Percentiles rank a stretch among this genome's conserved stretches.
phyloP scores from a whole-genome alignment of 2,888 invertebrate species.

The Flexamia atlantica region DNA sequence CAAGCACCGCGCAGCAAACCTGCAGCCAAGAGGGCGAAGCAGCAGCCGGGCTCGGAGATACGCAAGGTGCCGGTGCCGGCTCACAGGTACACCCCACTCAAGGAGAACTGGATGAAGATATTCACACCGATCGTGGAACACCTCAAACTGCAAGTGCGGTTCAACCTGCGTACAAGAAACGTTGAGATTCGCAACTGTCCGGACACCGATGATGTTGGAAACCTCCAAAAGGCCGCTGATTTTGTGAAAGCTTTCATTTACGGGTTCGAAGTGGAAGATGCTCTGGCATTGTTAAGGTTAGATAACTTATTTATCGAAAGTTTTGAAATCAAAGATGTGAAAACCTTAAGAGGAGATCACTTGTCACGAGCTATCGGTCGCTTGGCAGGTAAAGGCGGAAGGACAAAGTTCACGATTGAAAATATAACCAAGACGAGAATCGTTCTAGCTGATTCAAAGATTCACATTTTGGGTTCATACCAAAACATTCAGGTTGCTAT shows the following conservation, averaged over 20 bases:
- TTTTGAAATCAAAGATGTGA: slow-evolving; percentile 98
- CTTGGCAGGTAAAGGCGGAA: slow-evolving; percentile 97
- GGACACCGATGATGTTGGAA: slow-evolving; percentile 90
- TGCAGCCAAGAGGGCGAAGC: slow-evolving; percentile 76
- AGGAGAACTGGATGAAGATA: slow-evolving; percentile 98
- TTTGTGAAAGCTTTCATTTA: slow-evolving; percentile 97
- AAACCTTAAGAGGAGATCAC: slow-evolving; percentile 96
- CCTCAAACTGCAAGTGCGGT: slow-evolving; percentile 94
- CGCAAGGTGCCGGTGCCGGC: slow-evolving; percentile 93
- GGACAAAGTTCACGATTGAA: slow-evolving; percentile 99
- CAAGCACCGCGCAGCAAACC: slow-evolving; percentile 74
- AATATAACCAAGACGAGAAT: slow-evolving; percentile 99
- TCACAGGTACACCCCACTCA: slow-evolving; percentile 95
- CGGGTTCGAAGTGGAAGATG: slow-evolving; percentile 98
- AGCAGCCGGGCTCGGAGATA: slow-evolving; percentile 76
- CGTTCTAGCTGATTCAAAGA: slow-evolving; percentile 96
- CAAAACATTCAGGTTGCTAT: slow-evolving; percentile 97
- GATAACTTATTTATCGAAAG: slow-evolving; percentile 98
- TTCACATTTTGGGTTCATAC: slow-evolving; percentile 98
- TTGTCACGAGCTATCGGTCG: slow-evolving; percentile 97
- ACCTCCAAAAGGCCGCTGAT: slow-evolving; percentile 98
- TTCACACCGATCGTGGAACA: slow-evolving; percentile 98
- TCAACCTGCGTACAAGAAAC: slow-evolving; percentile 93
- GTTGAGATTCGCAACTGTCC: slow-evolving; percentile 88
- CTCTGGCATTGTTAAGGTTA: slow-evolving; percentile 93